Evolutionary conservation across 2,888 invertebrate genomes (phyloP), one percentile per base, ranked within the genome.

Genomic region (Bombylius discolor): DNA sequence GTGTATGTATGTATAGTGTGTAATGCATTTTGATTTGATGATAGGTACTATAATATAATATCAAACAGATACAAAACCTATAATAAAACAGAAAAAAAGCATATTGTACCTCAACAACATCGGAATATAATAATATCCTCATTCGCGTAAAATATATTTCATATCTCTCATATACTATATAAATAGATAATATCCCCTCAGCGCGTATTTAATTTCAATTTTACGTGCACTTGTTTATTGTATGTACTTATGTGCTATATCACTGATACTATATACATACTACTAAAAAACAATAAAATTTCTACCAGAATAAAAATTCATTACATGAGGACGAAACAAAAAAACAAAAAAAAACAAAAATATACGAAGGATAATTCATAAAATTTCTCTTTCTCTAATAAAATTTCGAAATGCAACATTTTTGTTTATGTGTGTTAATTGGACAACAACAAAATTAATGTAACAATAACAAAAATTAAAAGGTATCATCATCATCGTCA

Each of bases 201-300:
- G 34, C 46, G 44, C 45, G 39, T 42, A 49, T 54, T 49, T 54
- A 54, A 54, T 54, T 54, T 54, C 54, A 54, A 54, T 54, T 54
- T 54, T 49, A 50, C 54, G 34, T 54, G 49, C 45, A 42, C 39
- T 42, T 42, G 11, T 42, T 42, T 9, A 23, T 23, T 23, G 23
- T 23, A 23, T 23, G 23, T 23, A 23, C 23, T 2, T 42, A 11
- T 42, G 12, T 42, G 11, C 12, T 11, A 11, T 42, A 42, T 42
- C 12, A 11, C 11, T 42, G 8, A 3, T 42, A 11, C 12, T 42
- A 23, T n/a, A n/a, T n/a, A n/a, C n/a, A n/a, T 23, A 23, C 23
- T 23, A 23, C 23, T 23, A 23, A 23, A 23, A 23, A 23, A 23
- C 23, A 23, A 23, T 23, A 23, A 23, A 23, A 23, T 23, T 23